These are phyloP conservation scores for Prionace glauca DNA, from an alignment of 2,797 vertebrate genomes.

Conservation along the genomic window DNA sequence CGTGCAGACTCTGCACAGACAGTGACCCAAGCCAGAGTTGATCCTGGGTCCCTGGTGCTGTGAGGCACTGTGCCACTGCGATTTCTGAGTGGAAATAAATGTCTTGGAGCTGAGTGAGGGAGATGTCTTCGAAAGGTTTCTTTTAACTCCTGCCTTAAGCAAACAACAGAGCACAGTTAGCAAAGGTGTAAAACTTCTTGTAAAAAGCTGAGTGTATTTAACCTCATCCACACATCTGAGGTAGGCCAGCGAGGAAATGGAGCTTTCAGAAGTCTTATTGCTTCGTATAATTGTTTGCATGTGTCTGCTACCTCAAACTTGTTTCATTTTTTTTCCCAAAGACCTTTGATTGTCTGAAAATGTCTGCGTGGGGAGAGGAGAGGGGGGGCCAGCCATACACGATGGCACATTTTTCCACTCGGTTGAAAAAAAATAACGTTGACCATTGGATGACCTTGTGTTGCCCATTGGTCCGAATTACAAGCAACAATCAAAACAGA, in stretches of 20 bases:
- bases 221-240: slow-evolving; percentile 22
- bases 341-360: slow-evolving; percentile 24
- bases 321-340: slow-evolving; percentile 14
- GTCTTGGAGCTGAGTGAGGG: neutral
- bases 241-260: neutral
- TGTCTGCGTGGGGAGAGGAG: neutral
- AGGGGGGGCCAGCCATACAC: neutral
- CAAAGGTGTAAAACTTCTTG: slow-evolving; percentile 20
- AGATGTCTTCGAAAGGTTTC: neutral
- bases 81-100: neutral
- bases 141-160: neutral
- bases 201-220: neutral
- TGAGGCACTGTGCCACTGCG: no score
- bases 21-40: no score
- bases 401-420: slow-evolving; percentile 22
- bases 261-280: slow-evolving; percentile 18
- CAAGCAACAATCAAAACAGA: slow-evolving; percentile 83
- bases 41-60: no score
- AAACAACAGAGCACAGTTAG: neutral
- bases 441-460: slow-evolving; percentile 68
- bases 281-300: slow-evolving; percentile 31
- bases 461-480: slow-evolving; percentile 79
- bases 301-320: slow-evolving; percentile 21
- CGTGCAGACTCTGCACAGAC: no score
- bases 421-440: slow-evolving; percentile 40